Evolutionary conservation across 2,888 invertebrate genomes (phyloP), one percentile per base, ranked within the genome.

Genomic region (Thereva unica): DNA sequence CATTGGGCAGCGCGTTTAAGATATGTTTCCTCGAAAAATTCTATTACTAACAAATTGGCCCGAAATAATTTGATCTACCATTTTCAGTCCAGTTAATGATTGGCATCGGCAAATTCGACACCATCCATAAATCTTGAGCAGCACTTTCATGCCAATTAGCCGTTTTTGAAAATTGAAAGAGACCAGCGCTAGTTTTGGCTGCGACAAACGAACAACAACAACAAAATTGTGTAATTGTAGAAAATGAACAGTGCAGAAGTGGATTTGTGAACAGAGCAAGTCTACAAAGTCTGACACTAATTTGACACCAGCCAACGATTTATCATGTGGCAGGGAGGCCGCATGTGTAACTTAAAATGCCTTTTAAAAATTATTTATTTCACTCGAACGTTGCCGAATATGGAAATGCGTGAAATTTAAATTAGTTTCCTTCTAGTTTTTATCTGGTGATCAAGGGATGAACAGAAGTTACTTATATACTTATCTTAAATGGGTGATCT

Each of bases 221-320:
- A 42, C 7, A 42, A 8, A 7, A 42, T 3, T 42, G 9, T 8
- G 23, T 23, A 23, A 47, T 47, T 8, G 6, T 23, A 23, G 10
- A 10, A 23, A 44, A 44, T 3, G 4, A 10, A 4, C 5, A 8
- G 10, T 10, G 10, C 9, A 44, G 44, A 10, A 44, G 44, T 44
- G 10, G n/a, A 44, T n/a, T 44, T 44, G 4, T 5, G 23, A 23
- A 23, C 23, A 23, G 23, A 23, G 23, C 23, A 44, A 44, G 6
- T 8, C 5, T 55, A 56, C 56, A 56, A 44, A 56, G 23, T 56
- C 56, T 56, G 56, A 56, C 56, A 56, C 56, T 56, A 56, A 56
- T 56, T 56, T 56, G 56, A 56, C 56, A 56, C 12, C 56, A 44
- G 12, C 56, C 42, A 44, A 44, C 56, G 44, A 56, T 56, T 56